phyloP scores from a whole-genome alignment of 64 coral and sea anemone genomes.

The Actinia equina region DNA sequence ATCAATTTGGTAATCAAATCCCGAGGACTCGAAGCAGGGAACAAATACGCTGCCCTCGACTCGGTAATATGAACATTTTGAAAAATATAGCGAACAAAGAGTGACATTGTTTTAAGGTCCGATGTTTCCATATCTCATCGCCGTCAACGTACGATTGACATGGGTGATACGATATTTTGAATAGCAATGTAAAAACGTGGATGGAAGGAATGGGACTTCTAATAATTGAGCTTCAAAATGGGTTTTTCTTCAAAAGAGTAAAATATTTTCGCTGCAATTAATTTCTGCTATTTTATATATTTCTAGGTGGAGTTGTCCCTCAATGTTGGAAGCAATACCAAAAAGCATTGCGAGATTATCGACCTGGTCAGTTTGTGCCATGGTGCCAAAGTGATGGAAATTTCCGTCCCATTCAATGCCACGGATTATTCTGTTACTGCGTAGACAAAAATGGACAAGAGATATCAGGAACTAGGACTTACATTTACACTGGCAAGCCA shows the following conservation, averaged over 20 bases:
- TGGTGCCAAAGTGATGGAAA: slow-evolving; percentile 64
- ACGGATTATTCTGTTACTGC: slow-evolving; percentile 64
- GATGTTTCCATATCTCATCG: no score
- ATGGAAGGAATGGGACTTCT: no score
- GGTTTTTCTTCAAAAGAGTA: background rate
- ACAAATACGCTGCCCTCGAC: slow-evolving; percentile 38
- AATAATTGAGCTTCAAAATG: no score
- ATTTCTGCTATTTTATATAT: background rate
- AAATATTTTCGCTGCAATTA: background rate
- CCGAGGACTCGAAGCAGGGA: slow-evolving; percentile 35
- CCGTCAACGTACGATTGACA: no score
- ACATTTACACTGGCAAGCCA: slow-evolving; percentile 49
- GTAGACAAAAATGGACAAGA: slow-evolving; percentile 66
- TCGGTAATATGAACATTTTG: slow-evolving; percentile 12
- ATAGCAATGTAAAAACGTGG: no score
- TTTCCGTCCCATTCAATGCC: slow-evolving; percentile 60
- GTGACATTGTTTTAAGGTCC: no score
- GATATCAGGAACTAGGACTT: slow-evolving; percentile 59
- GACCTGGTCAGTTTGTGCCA: slow-evolving; percentile 27
- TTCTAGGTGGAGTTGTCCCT: slow-evolving; percentile 15
- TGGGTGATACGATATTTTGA: no score
- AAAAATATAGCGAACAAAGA: no score
- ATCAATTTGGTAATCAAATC: slow-evolving; percentile 45
- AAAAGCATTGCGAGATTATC: slow-evolving; percentile 33
- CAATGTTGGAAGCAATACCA: slow-evolving; percentile 49